Evolutionary conservation across 2,113 vertebrate species (phyloP).

Genomic region (Meriones unguiculatus): DNA sequence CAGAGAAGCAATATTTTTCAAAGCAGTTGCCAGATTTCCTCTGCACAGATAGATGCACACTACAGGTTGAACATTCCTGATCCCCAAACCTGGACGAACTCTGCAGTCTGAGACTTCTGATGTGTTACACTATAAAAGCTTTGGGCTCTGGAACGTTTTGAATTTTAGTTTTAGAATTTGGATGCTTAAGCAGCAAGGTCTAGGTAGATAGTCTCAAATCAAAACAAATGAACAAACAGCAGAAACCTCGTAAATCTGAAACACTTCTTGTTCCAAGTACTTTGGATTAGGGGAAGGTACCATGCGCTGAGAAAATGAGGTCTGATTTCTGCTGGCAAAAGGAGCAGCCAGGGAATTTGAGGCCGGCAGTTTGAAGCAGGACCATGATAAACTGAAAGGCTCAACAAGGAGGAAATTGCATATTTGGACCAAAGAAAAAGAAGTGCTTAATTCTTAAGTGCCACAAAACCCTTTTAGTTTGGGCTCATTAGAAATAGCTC

Average conservation of each 20-base stretch:
- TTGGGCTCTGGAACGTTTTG: background rate
- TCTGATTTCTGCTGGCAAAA: conserved; percentile 2
- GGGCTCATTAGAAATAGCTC: conserved; percentile 1
- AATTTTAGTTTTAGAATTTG: background rate
- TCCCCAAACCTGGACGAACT: background rate
- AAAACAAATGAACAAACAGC: background rate
- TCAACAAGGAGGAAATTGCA: background rate
- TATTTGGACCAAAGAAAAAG: conserved; percentile 36
- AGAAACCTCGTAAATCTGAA: background rate
- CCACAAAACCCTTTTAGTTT: conserved; percentile 17
- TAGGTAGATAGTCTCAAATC: background rate
- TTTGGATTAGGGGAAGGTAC: background rate
- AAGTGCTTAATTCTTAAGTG: background rate
- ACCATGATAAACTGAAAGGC: background rate
- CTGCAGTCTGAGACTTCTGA: background rate
- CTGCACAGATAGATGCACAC: background rate
- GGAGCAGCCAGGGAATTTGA: background rate
- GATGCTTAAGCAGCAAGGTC: background rate
- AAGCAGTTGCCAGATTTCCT: background rate
- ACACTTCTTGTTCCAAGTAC: background rate
- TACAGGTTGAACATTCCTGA: background rate
- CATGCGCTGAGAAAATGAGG: background rate
- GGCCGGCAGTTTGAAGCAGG: conserved; percentile 58
- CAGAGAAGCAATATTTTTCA: background rate
- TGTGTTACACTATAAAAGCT: background rate